Conservation (phyloP, 1,140 invertebrate species). For the Globodera rostochiensis region DNA sequence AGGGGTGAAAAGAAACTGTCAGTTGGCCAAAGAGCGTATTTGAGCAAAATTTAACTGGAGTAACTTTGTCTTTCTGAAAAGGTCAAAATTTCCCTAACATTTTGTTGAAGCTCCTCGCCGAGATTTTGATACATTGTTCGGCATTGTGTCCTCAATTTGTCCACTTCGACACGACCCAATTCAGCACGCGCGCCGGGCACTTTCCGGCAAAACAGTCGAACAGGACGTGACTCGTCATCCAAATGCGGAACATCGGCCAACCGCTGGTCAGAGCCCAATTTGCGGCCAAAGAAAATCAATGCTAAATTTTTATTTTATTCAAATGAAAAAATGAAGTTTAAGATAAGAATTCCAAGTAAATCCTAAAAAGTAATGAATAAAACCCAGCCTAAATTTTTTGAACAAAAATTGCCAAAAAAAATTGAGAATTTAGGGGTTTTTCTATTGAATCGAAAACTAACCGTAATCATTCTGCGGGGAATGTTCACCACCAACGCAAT, state of each 20-base stretch:
- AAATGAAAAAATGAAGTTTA: no score
- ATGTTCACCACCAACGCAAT: not conserved
- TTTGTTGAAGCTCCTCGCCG: conserved; percentile 3
- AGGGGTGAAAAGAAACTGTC: not conserved
- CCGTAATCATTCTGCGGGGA: conserved; percentile 3
- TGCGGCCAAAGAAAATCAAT: conserved; percentile 22
- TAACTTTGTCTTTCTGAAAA: not conserved
- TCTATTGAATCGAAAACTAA: not conserved
- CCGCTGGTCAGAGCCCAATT: conserved; percentile 15
- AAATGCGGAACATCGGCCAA: conserved; percentile 9
- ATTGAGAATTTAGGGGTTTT: not conserved
- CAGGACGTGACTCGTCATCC: not conserved
- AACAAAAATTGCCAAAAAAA: no score
- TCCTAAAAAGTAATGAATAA: no score
- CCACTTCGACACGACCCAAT: not conserved
- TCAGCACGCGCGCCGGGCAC: not conserved
- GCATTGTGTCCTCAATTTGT: conserved; percentile 4
- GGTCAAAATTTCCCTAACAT: not conserved
- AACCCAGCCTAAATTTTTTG: no score
- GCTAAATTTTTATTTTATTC: not conserved
- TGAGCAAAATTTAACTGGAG: not conserved
- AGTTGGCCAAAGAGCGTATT: not conserved
- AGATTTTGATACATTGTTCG: conserved; percentile 7
- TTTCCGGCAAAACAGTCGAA: conserved; percentile 7
- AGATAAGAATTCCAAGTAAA: no score